Evolutionary conservation across 2,888 invertebrate genomes (phyloP).

Genomic region (Pseudolycoriella hygida): DNA sequence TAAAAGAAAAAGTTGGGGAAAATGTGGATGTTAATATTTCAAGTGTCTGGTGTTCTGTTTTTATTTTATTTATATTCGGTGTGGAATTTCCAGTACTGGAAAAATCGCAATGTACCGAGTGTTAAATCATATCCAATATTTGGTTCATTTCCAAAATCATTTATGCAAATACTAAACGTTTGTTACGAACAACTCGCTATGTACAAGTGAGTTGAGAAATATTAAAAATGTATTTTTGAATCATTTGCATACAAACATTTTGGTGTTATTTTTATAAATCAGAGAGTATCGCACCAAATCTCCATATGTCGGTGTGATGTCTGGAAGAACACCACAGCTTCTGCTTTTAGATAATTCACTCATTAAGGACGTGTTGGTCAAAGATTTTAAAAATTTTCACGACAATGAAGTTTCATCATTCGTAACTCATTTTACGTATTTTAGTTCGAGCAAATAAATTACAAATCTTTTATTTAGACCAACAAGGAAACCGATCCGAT

Average conservation of each 20-base stretch:
- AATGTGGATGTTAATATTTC: too few species aligned
- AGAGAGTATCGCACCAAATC: constrained; percentile 18
- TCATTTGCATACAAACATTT: too few species aligned
- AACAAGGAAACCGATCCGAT: neutral
- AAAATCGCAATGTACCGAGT: neutral
- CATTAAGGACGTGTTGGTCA: constrained; percentile 24
- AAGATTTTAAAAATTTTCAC: constrained; percentile 26
- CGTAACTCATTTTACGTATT: neutral
- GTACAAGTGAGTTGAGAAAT: neutral
- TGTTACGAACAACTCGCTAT: neutral
- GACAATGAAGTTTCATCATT: constrained; percentile 13
- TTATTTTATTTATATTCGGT: too few species aligned
- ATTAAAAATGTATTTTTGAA: too few species aligned
- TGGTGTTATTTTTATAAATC: neutral
- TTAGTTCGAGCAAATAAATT: too few species aligned
- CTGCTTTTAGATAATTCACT: constrained; percentile 23
- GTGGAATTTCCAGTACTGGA: neutral
- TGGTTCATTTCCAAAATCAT: neutral
- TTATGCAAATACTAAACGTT: neutral
- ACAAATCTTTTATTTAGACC: neutral
- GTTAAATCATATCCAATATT: neutral
- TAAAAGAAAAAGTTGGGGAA: too few species aligned
- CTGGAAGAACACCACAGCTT: constrained; percentile 21
- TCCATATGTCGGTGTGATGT: constrained; percentile 27
- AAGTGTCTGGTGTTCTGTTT: too few species aligned